These are phyloP conservation scores for Oligia strigilis DNA, from an alignment of 2,888 invertebrate species.

Conservation along the genomic window DNA sequence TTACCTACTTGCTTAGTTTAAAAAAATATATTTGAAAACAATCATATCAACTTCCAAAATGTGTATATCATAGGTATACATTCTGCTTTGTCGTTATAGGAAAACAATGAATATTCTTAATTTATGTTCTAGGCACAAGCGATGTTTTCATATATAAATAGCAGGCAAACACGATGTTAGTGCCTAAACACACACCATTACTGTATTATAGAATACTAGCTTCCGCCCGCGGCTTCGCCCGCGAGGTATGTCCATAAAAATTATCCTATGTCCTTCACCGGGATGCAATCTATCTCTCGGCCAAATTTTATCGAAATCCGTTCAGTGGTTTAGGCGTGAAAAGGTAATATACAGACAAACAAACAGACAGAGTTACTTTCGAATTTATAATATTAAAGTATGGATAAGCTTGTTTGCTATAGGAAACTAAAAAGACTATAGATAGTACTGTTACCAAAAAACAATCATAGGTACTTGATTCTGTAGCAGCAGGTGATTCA, in stretches of 20 bases:
- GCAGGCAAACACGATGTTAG: neutral
- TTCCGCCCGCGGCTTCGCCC: no score
- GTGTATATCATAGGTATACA: neutral
- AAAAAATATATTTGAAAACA: neutral
- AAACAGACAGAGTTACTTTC: no score
- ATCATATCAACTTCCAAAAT: slow-evolving; percentile 12
- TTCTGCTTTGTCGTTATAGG: slow-evolving; percentile 1
- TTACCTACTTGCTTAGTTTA: neutral
- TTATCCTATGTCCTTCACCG: no score
- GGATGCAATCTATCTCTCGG: no score
- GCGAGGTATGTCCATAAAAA: no score
- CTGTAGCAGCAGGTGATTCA: slow-evolving; percentile 47
- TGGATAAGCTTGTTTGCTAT: slow-evolving; percentile 14
- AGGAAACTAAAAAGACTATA: neutral
- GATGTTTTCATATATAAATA: slow-evolving; percentile 4
- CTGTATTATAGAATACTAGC: neutral
- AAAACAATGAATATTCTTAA: slow-evolving; percentile 17
- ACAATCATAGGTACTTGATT: slow-evolving; percentile 24
- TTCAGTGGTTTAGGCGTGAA: no score
- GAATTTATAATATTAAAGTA: no score
- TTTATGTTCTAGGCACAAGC: slow-evolving; percentile 1
- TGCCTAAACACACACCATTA: slow-evolving; percentile 4
- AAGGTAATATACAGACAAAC: no score
- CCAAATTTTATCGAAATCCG: no score
- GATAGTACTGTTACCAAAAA: slow-evolving; percentile 33